These are phyloP conservation scores for Actinemys pallida DNA, from an alignment of 2,113 vertebrate genomes.

Conservation along the genomic window DNA sequence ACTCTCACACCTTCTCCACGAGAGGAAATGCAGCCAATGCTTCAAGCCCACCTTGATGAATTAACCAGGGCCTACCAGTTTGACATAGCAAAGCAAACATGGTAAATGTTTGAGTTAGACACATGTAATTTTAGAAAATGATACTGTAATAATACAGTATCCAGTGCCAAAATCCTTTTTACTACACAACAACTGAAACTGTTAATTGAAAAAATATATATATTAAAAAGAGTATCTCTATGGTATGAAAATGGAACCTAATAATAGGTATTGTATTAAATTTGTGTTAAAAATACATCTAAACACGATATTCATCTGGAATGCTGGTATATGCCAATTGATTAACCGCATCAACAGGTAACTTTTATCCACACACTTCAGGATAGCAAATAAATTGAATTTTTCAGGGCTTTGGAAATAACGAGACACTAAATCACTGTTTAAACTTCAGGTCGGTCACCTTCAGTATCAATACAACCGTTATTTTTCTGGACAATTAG, in stretches of 20 bases:
- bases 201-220: not conserved
- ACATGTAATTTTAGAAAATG: not conserved
- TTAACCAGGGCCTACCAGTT: slow-evolving; percentile 97
- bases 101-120: slow-evolving; percentile 79
- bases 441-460: not conserved
- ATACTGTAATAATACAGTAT: not conserved
- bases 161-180: not conserved
- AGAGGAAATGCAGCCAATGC: slow-evolving; percentile 98
- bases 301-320: not conserved
- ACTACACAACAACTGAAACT: not conserved
- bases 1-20: slow-evolving; percentile 96
- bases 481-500: not conserved
- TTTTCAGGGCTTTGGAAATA: not conserved
- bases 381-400: not conserved
- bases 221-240: not conserved
- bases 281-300: not conserved
- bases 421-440: not conserved
- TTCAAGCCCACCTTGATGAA: slow-evolving; percentile 96
- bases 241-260: not conserved
- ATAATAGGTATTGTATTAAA: not conserved
- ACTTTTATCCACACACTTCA: not conserved
- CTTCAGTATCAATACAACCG: not conserved
- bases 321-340: not conserved
- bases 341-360: not conserved
- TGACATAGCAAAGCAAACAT: slow-evolving; percentile 97